Conservation (phyloP, 1,140 invertebrate species). For the Nasonia giraulti region DNA sequence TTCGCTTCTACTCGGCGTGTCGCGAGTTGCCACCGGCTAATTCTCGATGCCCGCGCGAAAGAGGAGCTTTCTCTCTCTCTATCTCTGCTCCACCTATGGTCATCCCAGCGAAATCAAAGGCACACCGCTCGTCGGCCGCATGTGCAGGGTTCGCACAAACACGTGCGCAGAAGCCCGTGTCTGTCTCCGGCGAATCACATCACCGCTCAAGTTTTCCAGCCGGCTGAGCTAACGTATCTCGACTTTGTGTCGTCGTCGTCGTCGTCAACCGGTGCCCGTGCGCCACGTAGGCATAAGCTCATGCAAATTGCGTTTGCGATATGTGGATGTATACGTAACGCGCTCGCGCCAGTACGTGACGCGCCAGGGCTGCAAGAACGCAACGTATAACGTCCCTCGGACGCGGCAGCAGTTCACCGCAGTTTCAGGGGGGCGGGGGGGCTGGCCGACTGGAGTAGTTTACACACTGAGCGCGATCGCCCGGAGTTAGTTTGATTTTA, state of each 20-base stretch:
- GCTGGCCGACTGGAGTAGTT: not conserved
- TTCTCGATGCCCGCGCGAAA: conserved; percentile 16
- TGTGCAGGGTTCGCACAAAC: not conserved
- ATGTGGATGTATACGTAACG: not conserved
- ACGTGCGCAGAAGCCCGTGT: not conserved
- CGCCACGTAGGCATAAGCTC: conserved; percentile 37
- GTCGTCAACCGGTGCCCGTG: not conserved
- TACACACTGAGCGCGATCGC: conserved; percentile 4
- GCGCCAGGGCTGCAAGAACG: not conserved
- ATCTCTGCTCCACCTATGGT: not conserved
- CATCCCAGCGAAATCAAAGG: conserved; percentile 11
- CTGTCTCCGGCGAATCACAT: not conserved
- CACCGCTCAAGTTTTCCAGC: conserved; percentile 22
- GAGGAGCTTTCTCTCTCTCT: not conserved
- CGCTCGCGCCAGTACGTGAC: not conserved
- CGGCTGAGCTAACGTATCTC: conserved; percentile 35
- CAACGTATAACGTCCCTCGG: not conserved
- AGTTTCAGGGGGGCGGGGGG: not conserved
- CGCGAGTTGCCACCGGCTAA: not conserved
- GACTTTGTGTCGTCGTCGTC: conserved; percentile 33
- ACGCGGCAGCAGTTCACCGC: not conserved
- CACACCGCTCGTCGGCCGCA: not conserved
- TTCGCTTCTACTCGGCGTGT: not conserved
- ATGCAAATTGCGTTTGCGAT: conserved; percentile 34
- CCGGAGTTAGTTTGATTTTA: conserved; percentile 35